Base-by-base conservation (phyloP, 2,888 invertebrate genomes). In the Hemithea aestivaria region DNA sequence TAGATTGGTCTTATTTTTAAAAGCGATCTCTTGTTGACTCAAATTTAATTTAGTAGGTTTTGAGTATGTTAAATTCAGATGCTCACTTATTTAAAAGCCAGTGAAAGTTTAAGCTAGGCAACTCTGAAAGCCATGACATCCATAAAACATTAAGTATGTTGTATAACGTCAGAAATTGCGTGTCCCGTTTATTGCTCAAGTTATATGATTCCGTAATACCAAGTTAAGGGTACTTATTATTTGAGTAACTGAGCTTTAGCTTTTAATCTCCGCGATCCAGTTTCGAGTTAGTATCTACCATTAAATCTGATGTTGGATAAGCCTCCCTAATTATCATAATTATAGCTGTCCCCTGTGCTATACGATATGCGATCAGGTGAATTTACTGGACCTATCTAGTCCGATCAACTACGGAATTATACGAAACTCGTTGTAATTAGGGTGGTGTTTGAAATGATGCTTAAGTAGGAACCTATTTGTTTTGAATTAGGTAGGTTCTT, bases 331-430 rank as follows among this genome's bases (percentile, higher is more conserved):
- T 53, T 51, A 51, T 43, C 40, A 51, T 51, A 49, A 54, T 51
- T 50, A 52, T 43, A 39, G 48, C 40, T 45, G 47, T 48, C 45
- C 39, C 40, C 38, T 40, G 51, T 46, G 47, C 45, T 40, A 49
- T 51, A 42, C 35, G 48, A 45, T 39, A 23, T 35, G 34, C 35
- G 47, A 51, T 53, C 48, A 54, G 50, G 51, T 49, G 16, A 16
- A 16, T 16, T 16, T 16, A 16, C 2, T 16, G 16, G 16, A 16
- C 16, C 40, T 43, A 39, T 40, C 39, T 55, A 56, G 56, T 52
- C 55, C 44, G 48, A 58, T 56, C 47, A 53, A 50, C n/a, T n/a
- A n/a, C 39, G 47, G 42, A 23, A 36, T 35, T 45, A 45, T 43
- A 48, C 39, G 31, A 30, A 46, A 44, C 45, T 40, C 45, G 45